Evolutionary conservation across 2,113 vertebrate species (phyloP).

Genomic region (Solea senegalensis): DNA sequence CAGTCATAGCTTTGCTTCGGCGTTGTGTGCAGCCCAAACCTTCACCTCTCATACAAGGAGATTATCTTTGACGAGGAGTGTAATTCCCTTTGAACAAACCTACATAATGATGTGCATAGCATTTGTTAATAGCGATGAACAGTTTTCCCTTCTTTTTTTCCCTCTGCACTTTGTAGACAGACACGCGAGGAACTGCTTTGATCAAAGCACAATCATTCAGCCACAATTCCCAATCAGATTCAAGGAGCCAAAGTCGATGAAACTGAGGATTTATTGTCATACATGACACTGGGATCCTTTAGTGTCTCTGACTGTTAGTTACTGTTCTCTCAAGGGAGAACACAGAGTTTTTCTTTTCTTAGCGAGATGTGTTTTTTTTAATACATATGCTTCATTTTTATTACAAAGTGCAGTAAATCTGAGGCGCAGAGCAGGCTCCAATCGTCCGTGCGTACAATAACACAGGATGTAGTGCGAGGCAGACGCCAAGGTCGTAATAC

Average conservation of each 20-base stretch:
- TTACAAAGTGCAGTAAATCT: slow-evolving; percentile 42
- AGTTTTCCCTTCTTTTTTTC: slow-evolving; percentile 12
- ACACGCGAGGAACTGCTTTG: not conserved
- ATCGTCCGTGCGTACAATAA: slow-evolving; percentile 19
- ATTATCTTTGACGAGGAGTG: slow-evolving; percentile 16
- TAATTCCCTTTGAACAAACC: slow-evolving; percentile 17
- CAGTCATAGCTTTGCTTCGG: slow-evolving; percentile 38
- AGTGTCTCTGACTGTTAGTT: slow-evolving; percentile 27
- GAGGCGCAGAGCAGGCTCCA: slow-evolving; percentile 45
- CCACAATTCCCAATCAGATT: slow-evolving; percentile 9
- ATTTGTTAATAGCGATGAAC: not conserved
- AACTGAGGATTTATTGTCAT: slow-evolving; percentile 23
- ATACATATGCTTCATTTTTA: slow-evolving; percentile 54
- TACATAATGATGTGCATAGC: slow-evolving; percentile 1
- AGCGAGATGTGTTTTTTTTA: slow-evolving; percentile 23
- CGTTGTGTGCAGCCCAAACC: not conserved
- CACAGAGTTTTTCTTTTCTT: slow-evolving; percentile 39
- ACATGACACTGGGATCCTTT: slow-evolving; percentile 1
- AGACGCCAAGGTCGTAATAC: slow-evolving; percentile 34
- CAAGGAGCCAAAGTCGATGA: not conserved
- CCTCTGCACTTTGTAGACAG: slow-evolving; percentile 1
- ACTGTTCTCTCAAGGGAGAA: slow-evolving; percentile 41
- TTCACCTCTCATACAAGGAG: not conserved
- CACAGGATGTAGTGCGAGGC: slow-evolving; percentile 6
- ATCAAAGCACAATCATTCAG: slow-evolving; percentile 7